Percentiles rank a stretch among this genome's conserved stretches.
These are phyloP conservation scores for Allolobophora icterica DNA, from an alignment of 2,888 invertebrate species.

Conservation along the genomic window DNA sequence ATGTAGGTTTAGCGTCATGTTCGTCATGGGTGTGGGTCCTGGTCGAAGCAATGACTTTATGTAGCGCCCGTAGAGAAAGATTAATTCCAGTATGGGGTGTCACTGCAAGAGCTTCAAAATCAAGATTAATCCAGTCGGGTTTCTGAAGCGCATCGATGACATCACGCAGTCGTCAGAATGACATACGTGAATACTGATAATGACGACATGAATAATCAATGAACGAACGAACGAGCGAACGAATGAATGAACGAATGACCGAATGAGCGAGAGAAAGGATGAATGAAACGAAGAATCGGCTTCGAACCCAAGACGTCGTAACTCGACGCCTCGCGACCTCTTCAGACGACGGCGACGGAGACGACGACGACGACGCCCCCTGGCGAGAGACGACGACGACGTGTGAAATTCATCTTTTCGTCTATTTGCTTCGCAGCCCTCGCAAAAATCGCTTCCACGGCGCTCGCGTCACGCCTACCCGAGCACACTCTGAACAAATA, in stretches of 20 bases:
- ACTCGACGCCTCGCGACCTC: neutral
- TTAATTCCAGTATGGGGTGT: neutral
- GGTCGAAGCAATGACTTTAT: neutral
- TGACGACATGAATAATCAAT: neutral
- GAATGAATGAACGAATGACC: neutral
- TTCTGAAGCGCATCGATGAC: too few species aligned
- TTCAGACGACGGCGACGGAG: neutral
- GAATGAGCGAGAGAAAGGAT: too few species aligned
- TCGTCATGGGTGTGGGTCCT: neutral
- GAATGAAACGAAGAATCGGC: neutral
- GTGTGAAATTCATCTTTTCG: constrained; percentile 12
- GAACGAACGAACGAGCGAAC: neutral
- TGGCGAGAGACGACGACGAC: neutral
- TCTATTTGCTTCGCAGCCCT: neutral
- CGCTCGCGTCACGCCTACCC: neutral
- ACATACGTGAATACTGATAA: too few species aligned
- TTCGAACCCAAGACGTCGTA: neutral
- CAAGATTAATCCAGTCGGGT: neutral
- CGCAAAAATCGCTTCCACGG: neutral
- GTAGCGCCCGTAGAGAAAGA: neutral
- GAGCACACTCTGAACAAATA: neutral
- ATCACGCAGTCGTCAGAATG: neutral
- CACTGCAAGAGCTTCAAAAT: neutral
- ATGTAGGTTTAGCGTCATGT: neutral
- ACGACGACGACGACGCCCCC: neutral